Percentiles rank a stretch among this genome's conserved stretches.
Evolutionary conservation across 2,113 vertebrate genomes (phyloP).

Genomic region (Stigmatopora argus): DNA sequence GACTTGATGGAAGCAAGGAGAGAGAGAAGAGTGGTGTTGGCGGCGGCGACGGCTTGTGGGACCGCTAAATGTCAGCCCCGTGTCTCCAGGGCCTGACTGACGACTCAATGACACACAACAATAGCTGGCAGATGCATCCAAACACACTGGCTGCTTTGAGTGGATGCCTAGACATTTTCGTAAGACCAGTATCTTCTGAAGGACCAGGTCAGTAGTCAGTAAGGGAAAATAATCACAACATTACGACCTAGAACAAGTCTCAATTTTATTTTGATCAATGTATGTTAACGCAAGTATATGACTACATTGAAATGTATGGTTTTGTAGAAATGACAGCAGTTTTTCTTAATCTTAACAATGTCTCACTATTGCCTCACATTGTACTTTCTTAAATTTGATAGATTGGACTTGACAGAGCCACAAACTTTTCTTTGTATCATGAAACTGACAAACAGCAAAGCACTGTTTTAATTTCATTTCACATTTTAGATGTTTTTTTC

Average conservation of each 20-base stretch:
- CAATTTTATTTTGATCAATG: neutral
- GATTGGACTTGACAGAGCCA: no score
- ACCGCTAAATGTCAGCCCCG: constrained; percentile 66
- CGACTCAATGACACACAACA: constrained; percentile 67
- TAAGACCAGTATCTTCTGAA: neutral
- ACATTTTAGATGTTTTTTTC: no score
- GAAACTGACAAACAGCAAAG: no score
- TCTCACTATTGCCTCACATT: no score
- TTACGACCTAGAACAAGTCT: neutral
- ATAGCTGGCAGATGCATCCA: constrained; percentile 63
- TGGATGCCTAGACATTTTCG: constrained; percentile 36
- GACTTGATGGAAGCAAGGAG: constrained; percentile 20
- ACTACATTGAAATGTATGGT: neutral
- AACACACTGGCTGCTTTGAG: constrained; percentile 52
- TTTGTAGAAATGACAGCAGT: neutral
- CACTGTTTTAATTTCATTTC: no score
- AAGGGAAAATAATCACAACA: neutral
- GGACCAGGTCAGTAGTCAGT: neutral
- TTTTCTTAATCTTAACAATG: neutral
- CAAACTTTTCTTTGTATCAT: no score
- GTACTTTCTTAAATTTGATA: no score
- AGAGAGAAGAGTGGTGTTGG: constrained; percentile 26
- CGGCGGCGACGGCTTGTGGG: constrained; percentile 20
- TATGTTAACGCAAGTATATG: neutral
- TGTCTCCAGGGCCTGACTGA: constrained; percentile 67